A percentile compares a stretch with the other conserved stretches of the same genome.
phyloP scores from a whole-genome alignment of 2,888 invertebrate genomes.

The Athalia cordata region DNA sequence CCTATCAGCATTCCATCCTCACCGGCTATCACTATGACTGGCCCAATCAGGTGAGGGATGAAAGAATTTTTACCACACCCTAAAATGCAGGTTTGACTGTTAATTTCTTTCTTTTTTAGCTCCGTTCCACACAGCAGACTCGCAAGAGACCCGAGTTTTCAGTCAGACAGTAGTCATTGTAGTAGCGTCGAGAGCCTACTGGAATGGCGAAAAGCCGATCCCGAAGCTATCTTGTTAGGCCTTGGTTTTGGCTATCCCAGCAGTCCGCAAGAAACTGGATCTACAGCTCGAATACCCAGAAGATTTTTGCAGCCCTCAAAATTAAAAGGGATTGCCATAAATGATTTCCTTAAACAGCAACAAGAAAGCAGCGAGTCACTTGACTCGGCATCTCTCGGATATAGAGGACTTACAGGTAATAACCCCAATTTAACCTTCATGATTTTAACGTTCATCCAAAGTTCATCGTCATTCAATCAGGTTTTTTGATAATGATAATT shows the following conservation, averaged over 20 bases:
- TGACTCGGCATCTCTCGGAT: conserved; percentile 85
- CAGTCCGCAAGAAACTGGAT: conserved; percentile 77
- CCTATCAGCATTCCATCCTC: conserved; percentile 66
- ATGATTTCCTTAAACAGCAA: conserved; percentile 84
- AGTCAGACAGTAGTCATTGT: conserved; percentile 79
- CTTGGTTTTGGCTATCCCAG: conserved; percentile 86
- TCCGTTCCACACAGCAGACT: conserved; percentile 61
- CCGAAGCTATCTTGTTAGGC: conserved; percentile 89
- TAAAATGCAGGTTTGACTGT: neutral
- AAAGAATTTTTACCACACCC: neutral
- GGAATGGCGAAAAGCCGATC: conserved; percentile 89
- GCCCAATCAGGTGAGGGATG: conserved; percentile 59
- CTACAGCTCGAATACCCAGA: conserved; percentile 86
- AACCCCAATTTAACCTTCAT: conserved; percentile 5
- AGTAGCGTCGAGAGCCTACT: conserved; percentile 89
- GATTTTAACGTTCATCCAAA: neutral
- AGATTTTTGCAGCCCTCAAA: conserved; percentile 89
- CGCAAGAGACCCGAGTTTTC: conserved; percentile 69
- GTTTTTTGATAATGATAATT: neutral
- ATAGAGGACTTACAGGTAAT: conserved; percentile 84
- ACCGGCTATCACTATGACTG: conserved; percentile 60
- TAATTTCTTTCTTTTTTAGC: conserved; percentile 50
- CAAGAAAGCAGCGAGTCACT: conserved; percentile 83
- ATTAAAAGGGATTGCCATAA: conserved; percentile 85
- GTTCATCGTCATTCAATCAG: neutral